Conservation (phyloP, 1,140 invertebrate species). For the Trachymyrmex cornetzi region DNA sequence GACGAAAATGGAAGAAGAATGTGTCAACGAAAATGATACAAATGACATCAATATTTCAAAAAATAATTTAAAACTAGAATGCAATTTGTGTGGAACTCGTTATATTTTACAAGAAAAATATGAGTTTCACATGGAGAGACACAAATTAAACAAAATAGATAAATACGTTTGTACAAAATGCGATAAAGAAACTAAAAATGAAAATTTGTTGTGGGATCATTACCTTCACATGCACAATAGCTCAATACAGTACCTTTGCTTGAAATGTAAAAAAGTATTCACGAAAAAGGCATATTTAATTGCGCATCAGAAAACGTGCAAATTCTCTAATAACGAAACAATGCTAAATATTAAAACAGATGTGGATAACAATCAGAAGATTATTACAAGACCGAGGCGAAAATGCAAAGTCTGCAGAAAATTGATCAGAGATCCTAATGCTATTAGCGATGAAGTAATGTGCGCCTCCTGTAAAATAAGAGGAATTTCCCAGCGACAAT, state of each 20-base stretch:
- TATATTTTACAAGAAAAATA: conserved; percentile 70
- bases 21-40: neutral
- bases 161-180: conserved; percentile 69
- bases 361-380: conserved; percentile 34
- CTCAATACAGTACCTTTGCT: conserved; percentile 65
- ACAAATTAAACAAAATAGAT: conserved; percentile 69
- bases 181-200: conserved; percentile 69
- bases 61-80: conserved; percentile 61
- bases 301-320: conserved; percentile 67
- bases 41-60: conserved; percentile 33
- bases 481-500: conserved; percentile 64
- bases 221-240: conserved; percentile 70
- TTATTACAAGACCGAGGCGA: conserved; percentile 1
- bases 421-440: conserved; percentile 68
- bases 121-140: conserved; percentile 76
- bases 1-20: conserved; percentile 1
- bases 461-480: conserved; percentile 58
- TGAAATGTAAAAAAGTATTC: conserved; percentile 69
- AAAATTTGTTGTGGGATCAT: conserved; percentile 75
- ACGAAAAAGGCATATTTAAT: conserved; percentile 58
- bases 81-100: conserved; percentile 67
- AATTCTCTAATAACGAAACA: conserved; percentile 62
- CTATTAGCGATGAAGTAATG: conserved; percentile 68
- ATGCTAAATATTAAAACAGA: conserved; percentile 28
- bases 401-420: conserved; percentile 74